Evolutionary conservation across 2,113 vertebrate species (phyloP), one percentile per base, ranked within the genome.

Genomic region (Microcebus griseorufus): DNA sequence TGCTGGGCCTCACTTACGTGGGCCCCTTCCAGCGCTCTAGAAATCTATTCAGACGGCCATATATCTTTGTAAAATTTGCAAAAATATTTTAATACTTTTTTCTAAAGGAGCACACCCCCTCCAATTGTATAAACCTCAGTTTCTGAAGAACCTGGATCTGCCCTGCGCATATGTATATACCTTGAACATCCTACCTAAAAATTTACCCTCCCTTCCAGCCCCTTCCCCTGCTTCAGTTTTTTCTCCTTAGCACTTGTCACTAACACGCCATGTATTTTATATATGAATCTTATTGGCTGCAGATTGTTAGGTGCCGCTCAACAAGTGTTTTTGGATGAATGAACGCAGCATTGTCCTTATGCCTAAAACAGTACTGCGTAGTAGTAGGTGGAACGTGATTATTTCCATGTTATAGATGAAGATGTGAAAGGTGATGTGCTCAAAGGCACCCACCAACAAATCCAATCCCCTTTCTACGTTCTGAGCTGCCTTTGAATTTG

Each of bases 401-500:
- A 83, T 79, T 81, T 82, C 51, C 22, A 37, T 34, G 16, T 70
- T 16, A 32, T 1, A 60, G 55, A 32, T 37, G 42, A 53, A 70
- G 45, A 22, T 20, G 16, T 16, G 62, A 72, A 76, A 76, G 39
- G 55, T 27, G n/a, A 32, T 48, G 80, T 27, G 27, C 37, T 94
- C 51, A 78, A 29, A 92, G 81, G 39, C 8, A 17, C 42, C 58
- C 25, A 17, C 37, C 51, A 12, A 32, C 60, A 93, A 91, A 62
- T 23, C n/a, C 16, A 60, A 5, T 45, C 20, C 23, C n/a, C 37
- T 16, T 73, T 42, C 53, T 45, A 27, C 58, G 17, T 42, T 58
- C 78, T 85, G 55, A 93, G 75, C 70, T 80, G 53, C 45, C 84
- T 90, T 51, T 88, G 90, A 78, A 79, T 80, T 80, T 75, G 87